Percentiles rank a stretch among this genome's conserved stretches.
Conservation (phyloP, 2,113 vertebrate species). For the Chionis minor region DNA sequence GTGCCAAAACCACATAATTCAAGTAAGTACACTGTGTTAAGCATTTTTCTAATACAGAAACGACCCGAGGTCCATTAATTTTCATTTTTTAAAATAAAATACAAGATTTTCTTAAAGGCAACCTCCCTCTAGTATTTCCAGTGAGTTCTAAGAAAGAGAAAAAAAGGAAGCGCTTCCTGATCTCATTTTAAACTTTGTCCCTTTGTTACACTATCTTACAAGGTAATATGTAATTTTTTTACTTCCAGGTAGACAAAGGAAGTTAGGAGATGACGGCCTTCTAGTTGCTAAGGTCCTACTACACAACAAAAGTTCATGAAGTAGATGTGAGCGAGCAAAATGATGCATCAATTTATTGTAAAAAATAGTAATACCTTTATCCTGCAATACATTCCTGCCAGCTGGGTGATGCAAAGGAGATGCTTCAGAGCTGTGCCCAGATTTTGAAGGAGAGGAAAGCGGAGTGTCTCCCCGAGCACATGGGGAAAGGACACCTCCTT, state of each 20-base stretch:
- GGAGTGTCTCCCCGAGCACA: conserved; percentile 55
- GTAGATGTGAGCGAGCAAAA: not conserved
- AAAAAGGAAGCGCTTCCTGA: not conserved
- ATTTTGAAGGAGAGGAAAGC: conserved; percentile 70
- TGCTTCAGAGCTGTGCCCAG: conserved; percentile 72
- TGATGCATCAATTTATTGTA: not conserved
- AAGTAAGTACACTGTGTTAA: not conserved
- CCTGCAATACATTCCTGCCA: conserved; percentile 50
- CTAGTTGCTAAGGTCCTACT: not conserved
- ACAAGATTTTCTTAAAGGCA: not conserved
- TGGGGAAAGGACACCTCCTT: conserved; percentile 42
- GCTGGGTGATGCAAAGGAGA: conserved; percentile 72
- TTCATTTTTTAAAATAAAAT: not conserved
- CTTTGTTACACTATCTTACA: not conserved
- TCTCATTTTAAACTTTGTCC: not conserved
- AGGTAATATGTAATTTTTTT: not conserved
- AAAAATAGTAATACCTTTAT: conserved; percentile 72
- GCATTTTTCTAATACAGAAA: not conserved
- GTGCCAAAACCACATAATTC: not conserved
- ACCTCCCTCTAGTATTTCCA: not conserved
- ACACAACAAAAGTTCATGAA: not conserved
- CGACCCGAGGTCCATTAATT: not conserved
- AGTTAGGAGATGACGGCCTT: not conserved
- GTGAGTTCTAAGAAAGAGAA: not conserved
- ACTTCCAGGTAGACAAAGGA: not conserved